Evolutionary conservation across 2,888 invertebrate species (phyloP).

Genomic region (Tuta absoluta): DNA sequence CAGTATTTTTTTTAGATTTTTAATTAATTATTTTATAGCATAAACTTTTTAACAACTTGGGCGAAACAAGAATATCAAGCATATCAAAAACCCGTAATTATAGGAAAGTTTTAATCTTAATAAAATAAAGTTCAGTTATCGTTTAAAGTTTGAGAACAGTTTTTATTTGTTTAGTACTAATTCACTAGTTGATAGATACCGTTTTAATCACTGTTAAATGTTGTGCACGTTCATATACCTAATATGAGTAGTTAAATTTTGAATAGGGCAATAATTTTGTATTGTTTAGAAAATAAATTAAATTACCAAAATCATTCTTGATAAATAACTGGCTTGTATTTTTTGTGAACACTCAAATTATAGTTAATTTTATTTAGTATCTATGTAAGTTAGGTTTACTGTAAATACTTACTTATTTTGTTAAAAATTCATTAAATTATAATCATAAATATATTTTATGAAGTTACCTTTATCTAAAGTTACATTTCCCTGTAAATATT

Average conservation of each 20-base stretch:
- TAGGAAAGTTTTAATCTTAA: constrained; percentile 48
- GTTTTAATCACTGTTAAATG: constrained; percentile 81
- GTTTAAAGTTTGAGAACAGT: constrained; percentile 50
- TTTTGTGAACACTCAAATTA: constrained; percentile 8
- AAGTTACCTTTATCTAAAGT: constrained; percentile 66
- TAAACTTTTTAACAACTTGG: constrained; percentile 51
- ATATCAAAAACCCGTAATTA: constrained; percentile 65
- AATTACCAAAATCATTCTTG: constrained; percentile 18
- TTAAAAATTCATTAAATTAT: constrained; percentile 21
- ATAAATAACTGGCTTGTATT: constrained; percentile 8
- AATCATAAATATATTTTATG: constrained; percentile 45
- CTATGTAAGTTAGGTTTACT: neutral
- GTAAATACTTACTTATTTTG: constrained; percentile 12
- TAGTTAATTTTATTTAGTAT: neutral
- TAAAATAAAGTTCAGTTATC: constrained; percentile 48
- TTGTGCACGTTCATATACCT: constrained; percentile 71
- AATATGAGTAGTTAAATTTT: constrained; percentile 61
- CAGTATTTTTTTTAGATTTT: neutral
- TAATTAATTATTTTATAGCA: neutral
- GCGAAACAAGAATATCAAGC: constrained; percentile 74
- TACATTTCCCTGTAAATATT: constrained; percentile 75
- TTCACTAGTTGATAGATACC: constrained; percentile 64
- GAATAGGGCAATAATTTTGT: constrained; percentile 74
- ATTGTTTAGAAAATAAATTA: constrained; percentile 43
- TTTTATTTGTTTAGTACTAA: constrained; percentile 66